Base-by-base conservation (phyloP, 1,140 invertebrate genomes). In the Pteromalus puparum region DNA sequence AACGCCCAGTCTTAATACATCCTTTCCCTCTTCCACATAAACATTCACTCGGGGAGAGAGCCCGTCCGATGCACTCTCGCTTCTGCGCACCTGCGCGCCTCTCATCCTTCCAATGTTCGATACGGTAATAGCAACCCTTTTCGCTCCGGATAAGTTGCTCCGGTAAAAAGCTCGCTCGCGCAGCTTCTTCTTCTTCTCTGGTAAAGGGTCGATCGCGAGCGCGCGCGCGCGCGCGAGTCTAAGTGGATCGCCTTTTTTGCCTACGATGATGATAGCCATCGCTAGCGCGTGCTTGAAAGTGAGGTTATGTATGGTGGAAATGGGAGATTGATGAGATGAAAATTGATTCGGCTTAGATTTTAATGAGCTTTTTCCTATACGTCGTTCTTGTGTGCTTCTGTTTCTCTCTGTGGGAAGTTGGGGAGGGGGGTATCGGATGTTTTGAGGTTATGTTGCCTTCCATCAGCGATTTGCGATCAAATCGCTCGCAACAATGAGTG, bases 241-340 rank as follows among this genome's bases (percentile, higher is more conserved):
- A 61, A 61, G 53, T 61, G 53, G 53, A 61, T 61, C 53, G 18
- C 15, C 53, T 61, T 61, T 61, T 61, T 61, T 61, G 18, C 53
- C 53, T 61, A n/a, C 21, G 5, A 61, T 61, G 53, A 61, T 61
- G 53, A 61, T 21, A 61, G 53, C 53, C 3, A 15, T 53, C 21
- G 6, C 21, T 53, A 15, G 53, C 53, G 53, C 53, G 53, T n/a
- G 53, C 21, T 61, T 61, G 42, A 73, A 73, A 81, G 18, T 48
- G 30, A 28, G 61, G 21, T 68, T 34, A 48, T 34, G 38, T 24
- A 15, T n/a, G 68, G 26, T 53, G 68, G 46, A 73, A 81, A 81
- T 81, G 38, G 21, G 67, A 53, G 26, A 46, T 70, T 73, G 78
- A 81, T 81, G 42, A 73, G 53, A 68, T 67, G 77, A 68, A 70